phyloP scores from a whole-genome alignment of 2,888 invertebrate species.

The Apamea monoglypha region DNA sequence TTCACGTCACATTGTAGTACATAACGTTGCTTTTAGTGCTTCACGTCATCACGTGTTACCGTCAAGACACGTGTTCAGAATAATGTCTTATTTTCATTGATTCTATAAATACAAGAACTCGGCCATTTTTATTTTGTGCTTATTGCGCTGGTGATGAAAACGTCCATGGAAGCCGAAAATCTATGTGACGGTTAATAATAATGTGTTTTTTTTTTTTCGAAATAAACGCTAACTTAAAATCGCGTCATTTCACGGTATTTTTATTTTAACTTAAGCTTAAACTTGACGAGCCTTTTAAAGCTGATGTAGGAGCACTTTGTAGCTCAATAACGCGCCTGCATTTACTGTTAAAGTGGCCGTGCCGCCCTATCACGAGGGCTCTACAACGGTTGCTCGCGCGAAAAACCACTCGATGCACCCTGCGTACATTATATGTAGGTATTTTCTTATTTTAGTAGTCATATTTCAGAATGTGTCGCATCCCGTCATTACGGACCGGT shows the following conservation, averaged over 20 bases:
- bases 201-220: neutral
- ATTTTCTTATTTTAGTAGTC: constrained; percentile 23
- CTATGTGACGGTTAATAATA: neutral
- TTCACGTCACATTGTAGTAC: constrained; percentile 49
- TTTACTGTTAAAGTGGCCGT: constrained; percentile 75
- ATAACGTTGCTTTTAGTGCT: constrained; percentile 48
- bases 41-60: constrained; percentile 52
- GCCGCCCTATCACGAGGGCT: constrained; percentile 67
- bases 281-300: constrained; percentile 77
- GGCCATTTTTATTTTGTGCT: constrained; percentile 8
- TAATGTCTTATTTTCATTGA: constrained; percentile 40
- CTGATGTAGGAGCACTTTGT: constrained; percentile 78
- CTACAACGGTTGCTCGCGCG: constrained; percentile 63
- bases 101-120: constrained; percentile 12
- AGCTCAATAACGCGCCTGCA: constrained; percentile 77
- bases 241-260: constrained; percentile 52
- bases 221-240: constrained; percentile 2
- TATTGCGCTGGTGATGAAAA: constrained; percentile 10
- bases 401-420: constrained; percentile 64
- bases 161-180: neutral
- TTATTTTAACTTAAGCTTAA: constrained; percentile 65
- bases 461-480: constrained; percentile 8
- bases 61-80: constrained; percentile 53
- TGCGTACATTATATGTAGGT: constrained; percentile 30
- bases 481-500: neutral